These are phyloP conservation scores for Oenanthe oenanthe DNA, from an alignment of 2,113 vertebrate genomes.

Conservation along the genomic window DNA sequence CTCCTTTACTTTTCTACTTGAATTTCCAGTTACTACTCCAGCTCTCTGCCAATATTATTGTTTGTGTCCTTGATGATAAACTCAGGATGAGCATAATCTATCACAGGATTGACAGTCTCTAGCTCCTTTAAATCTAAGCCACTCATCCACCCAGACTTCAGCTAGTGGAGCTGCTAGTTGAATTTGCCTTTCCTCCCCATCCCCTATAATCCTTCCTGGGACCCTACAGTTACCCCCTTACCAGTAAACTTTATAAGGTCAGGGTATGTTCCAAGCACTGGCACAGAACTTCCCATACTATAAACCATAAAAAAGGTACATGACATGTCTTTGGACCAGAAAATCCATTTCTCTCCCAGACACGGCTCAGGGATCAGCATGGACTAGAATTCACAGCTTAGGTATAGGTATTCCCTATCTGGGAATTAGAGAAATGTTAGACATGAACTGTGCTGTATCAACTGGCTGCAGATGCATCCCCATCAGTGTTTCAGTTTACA, in stretches of 20 bases:
- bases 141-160: not conserved
- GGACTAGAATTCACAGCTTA: not conserved
- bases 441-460: not conserved
- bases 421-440: not conserved
- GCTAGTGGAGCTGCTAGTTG: not conserved
- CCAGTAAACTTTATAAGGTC: not conserved
- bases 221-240: no score
- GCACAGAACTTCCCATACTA: not conserved
- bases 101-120: not conserved
- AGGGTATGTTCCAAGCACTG: fast-evolving
- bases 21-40: not conserved
- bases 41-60: not conserved
- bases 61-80: not conserved
- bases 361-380: not conserved
- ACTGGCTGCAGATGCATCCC: not conserved
- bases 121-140: not conserved
- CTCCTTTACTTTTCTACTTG: not conserved
- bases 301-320: not conserved
- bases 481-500: not conserved
- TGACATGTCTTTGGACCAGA: not conserved
- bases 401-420: not conserved
- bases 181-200: not conserved
- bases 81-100: not conserved
- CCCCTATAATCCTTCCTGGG: not conserved
- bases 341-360: not conserved